Conservation (phyloP, 2,888 invertebrate genomes). For the Zhuqinia jingwanae region DNA sequence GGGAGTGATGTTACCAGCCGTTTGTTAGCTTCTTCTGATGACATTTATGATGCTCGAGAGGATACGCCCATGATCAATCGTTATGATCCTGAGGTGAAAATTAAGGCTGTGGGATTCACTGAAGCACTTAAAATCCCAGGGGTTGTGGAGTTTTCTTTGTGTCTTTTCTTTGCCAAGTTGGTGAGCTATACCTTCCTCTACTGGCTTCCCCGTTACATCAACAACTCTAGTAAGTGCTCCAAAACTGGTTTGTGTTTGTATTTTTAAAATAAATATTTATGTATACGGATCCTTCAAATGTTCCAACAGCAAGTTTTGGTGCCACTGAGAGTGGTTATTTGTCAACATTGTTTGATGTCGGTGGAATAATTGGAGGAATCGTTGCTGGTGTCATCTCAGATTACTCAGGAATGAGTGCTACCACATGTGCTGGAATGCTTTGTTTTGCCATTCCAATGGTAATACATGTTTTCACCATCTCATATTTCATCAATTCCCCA, state of each 20-base stretch:
- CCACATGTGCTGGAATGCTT: constrained; percentile 93
- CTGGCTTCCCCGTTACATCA: constrained; percentile 96
- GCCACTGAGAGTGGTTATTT: constrained; percentile 88
- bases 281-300: too few relatives aligned
- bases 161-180: constrained; percentile 97
- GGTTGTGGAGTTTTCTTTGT: constrained; percentile 95
- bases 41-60: constrained; percentile 77
- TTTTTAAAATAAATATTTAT: neutral
- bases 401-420: constrained; percentile 90
- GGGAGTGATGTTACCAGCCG: constrained; percentile 67
- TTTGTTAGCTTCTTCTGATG: constrained; percentile 56
- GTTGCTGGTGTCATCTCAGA: constrained; percentile 93
- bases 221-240: constrained; percentile 89
- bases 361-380: constrained; percentile 94
- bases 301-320: constrained; percentile 85
- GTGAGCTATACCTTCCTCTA: constrained; percentile 98
- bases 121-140: constrained; percentile 94
- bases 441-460: constrained; percentile 91
- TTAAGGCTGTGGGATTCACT: constrained; percentile 87
- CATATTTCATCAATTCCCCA: too few relatives aligned
- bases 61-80: constrained; percentile 79
- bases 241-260: neutral
- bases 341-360: constrained; percentile 92
- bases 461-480: too few relatives aligned
- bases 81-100: constrained; percentile 77